phyloP scores from a whole-genome alignment of 2,797 vertebrate genomes.

The Neosalanx taihuensis region DNA sequence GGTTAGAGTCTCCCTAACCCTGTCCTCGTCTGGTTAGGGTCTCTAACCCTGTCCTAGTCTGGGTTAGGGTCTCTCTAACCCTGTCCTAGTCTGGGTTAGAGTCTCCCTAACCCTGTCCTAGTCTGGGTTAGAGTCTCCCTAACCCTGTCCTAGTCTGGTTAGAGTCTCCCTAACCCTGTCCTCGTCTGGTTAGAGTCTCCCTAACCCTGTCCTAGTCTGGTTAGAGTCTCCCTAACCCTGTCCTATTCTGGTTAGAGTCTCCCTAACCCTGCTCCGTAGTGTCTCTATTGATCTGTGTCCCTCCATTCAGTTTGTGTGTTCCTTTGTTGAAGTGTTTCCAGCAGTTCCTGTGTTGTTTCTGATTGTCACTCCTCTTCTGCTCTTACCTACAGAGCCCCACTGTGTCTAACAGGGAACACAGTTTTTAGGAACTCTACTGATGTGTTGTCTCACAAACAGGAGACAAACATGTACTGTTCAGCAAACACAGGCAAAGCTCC shows the following conservation, averaged over 20 bases:
- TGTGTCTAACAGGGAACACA: constrained; percentile 62
- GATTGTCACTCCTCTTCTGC: constrained; percentile 34
- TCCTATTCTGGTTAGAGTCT: constrained; percentile 60
- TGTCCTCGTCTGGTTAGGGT: too few species aligned
- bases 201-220: constrained; percentile 64
- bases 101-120: constrained; percentile 10
- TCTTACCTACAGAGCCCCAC: constrained; percentile 58
- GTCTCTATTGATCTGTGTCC: constrained; percentile 21
- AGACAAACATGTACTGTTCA: constrained; percentile 21
- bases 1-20: constrained; percentile 10
- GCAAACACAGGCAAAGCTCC: constrained; percentile 54
- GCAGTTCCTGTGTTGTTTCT: constrained; percentile 44
- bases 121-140: too few species aligned
- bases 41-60: constrained; percentile 43
- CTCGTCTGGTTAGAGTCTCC: constrained; percentile 52
- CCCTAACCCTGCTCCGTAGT: constrained; percentile 29
- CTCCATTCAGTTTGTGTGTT: constrained; percentile 36
- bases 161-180: constrained; percentile 44
- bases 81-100: constrained; percentile 43
- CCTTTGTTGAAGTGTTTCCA: constrained; percentile 48
- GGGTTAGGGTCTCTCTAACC: too few species aligned
- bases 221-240: constrained; percentile 33
- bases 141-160: too few species aligned
- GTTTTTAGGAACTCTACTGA: constrained; percentile 60
- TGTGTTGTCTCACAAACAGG: constrained; percentile 40